Percentiles rank a stretch among this genome's conserved stretches.
These are phyloP conservation scores for Ploceus nigricollis DNA, from an alignment of 2,113 vertebrate genomes.

Conservation along the genomic window DNA sequence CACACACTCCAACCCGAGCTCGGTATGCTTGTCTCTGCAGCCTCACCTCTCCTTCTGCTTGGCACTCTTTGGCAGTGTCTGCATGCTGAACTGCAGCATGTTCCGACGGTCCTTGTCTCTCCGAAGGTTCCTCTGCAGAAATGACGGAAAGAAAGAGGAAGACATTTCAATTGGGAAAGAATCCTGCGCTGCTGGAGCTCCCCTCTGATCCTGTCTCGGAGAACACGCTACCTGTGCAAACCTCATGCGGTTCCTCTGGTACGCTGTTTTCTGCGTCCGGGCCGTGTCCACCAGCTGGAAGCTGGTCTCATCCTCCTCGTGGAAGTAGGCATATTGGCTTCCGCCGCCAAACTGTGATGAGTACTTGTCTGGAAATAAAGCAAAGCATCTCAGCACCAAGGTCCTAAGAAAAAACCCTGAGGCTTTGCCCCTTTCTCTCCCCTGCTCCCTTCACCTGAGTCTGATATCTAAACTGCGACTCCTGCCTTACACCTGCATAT, in stretches of 20 bases:
- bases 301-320: constrained; percentile 95
- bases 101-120: constrained; percentile 96
- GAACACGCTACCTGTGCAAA: constrained; percentile 86
- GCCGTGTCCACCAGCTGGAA: constrained; percentile 98
- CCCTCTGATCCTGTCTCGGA: neutral
- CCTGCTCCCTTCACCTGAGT: neutral
- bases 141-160: accelerated
- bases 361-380: constrained; percentile 85
- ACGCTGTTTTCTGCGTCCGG: constrained; percentile 94
- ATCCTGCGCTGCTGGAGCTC: accelerated
- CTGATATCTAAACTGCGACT: accelerated
- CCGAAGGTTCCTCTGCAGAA: constrained; percentile 89
- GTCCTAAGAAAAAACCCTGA: neutral
- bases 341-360: constrained; percentile 96
- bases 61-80: constrained; percentile 95
- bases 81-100: constrained; percentile 95
- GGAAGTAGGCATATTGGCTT: constrained; percentile 97
- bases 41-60: constrained; percentile 97
- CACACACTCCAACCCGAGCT: neutral
- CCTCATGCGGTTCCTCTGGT: constrained; percentile 97
- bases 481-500: neutral
- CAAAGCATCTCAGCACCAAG: neutral
- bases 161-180: neutral
- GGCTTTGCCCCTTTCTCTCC: neutral
- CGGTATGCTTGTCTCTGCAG: accelerated